Evolutionary conservation across 2,113 vertebrate species (phyloP).

Genomic region (Lampris megalopsis): DNA sequence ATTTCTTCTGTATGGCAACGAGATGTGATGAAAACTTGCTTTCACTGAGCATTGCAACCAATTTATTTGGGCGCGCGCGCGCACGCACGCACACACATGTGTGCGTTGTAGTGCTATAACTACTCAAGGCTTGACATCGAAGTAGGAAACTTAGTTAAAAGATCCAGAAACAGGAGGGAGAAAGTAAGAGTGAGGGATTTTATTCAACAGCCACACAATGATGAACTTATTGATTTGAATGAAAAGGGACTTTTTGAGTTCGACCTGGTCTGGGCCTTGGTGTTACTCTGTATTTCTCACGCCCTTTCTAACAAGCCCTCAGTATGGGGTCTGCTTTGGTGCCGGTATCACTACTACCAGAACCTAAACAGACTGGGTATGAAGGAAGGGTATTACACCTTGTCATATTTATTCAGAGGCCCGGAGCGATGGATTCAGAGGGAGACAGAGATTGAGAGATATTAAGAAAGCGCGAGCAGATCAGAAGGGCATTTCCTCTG

Average conservation of each 20-base stretch:
- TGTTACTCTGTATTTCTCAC: conserved; percentile 5
- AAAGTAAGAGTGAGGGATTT: background rate
- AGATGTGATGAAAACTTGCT: background rate
- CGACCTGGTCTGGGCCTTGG: background rate
- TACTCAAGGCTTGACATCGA: too few relatives aligned
- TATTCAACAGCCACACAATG: background rate
- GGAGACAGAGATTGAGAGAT: background rate
- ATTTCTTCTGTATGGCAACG: too few relatives aligned
- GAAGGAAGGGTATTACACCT: background rate
- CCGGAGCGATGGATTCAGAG: background rate
- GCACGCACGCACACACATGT: background rate
- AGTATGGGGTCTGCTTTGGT: background rate
- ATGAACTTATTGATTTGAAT: background rate
- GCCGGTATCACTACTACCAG: too few relatives aligned
- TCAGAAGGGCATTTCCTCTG: background rate
- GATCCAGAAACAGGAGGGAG: background rate
- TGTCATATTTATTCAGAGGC: too few relatives aligned
- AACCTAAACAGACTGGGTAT: conserved; percentile 23
- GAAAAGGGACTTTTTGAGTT: background rate
- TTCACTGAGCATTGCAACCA: background rate
- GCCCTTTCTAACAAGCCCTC: background rate
- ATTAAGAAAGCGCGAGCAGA: background rate
- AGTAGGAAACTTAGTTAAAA: background rate
- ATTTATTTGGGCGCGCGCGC: background rate
- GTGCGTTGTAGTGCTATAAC: background rate